Evolutionary conservation across 2,888 invertebrate species (phyloP).

Genomic region (Ochropleura plecta): DNA sequence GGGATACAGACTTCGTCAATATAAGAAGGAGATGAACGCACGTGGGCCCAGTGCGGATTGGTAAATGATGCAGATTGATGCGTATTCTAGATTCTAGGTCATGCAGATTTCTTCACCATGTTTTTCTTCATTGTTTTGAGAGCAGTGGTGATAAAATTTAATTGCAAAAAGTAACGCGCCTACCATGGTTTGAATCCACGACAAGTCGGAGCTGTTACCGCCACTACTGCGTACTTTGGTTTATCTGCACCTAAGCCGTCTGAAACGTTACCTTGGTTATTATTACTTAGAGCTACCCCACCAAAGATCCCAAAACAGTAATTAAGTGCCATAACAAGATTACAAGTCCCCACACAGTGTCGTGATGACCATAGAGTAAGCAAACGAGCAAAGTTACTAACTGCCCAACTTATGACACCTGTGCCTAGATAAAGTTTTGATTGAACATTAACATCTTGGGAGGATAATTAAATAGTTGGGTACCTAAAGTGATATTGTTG

Average conservation of each 20-base stretch:
- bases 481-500: constrained; percentile 1
- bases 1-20: background rate
- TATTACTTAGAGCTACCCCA: constrained; percentile 29
- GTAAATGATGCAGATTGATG: background rate
- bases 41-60: background rate
- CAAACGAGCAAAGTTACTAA: constrained; percentile 75
- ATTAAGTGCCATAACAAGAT: constrained; percentile 65
- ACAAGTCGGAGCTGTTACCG: background rate
- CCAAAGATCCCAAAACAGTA: constrained; percentile 65
- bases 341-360: constrained; percentile 60
- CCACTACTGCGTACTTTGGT: constrained; percentile 8
- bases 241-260: constrained; percentile 16
- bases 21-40: background rate
- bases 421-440: constrained; percentile 70
- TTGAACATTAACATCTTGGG: constrained; percentile 67
- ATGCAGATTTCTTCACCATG: background rate
- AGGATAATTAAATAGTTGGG: constrained; percentile 56
- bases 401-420: constrained; percentile 76
- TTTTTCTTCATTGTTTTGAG: background rate
- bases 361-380: constrained; percentile 72
- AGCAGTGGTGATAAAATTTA: background rate
- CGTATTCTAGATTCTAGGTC: background rate
- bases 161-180: background rate
- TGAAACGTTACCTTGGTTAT: constrained; percentile 33
- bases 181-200: background rate